Conservation (phyloP, 2,888 invertebrate species). For the Ectemnius lituratus region DNA sequence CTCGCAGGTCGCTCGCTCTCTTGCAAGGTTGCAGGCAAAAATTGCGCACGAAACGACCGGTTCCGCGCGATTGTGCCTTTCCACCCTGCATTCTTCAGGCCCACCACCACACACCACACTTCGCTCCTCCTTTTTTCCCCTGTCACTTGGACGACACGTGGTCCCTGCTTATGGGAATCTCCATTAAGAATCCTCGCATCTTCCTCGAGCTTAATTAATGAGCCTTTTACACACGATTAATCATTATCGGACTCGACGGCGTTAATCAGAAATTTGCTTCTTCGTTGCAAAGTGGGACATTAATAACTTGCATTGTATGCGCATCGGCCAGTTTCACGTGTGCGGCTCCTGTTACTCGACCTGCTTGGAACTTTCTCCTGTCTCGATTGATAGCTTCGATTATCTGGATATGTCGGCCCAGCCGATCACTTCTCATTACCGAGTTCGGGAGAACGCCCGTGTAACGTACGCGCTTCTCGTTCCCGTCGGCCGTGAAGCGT, state of each 20-base stretch:
- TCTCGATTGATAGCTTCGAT: conserved; percentile 12
- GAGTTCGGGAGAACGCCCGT: background rate
- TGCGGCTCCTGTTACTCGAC: conserved; percentile 15
- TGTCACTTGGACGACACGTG: background rate
- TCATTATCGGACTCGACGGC: background rate
- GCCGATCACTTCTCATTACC: conserved; percentile 14
- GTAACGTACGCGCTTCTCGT: background rate
- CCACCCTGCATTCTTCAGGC: conserved; percentile 51
- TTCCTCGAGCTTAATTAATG: conserved; percentile 17
- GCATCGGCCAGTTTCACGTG: background rate
- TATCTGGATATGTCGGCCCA: conserved; percentile 9
- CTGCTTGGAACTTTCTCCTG: conserved; percentile 22
- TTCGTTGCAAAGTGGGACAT: conserved; percentile 14
- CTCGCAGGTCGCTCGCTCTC: conserved; percentile 39
- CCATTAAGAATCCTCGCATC: conserved; percentile 3
- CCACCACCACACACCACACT: conserved; percentile 44
- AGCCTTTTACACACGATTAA: conserved; percentile 3
- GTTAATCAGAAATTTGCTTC: background rate
- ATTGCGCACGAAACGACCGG: conserved; percentile 59
- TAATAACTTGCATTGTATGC: conserved; percentile 23
- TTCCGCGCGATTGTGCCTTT: conserved; percentile 48
- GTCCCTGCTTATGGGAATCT: background rate
- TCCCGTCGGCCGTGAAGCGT: background rate
- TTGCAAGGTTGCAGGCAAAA: conserved; percentile 59
- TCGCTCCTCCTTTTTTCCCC: conserved; percentile 8